Evolutionary conservation across 2,888 invertebrate species (phyloP), one percentile per base, ranked within the genome.

Genomic region (Aphrophora alni): DNA sequence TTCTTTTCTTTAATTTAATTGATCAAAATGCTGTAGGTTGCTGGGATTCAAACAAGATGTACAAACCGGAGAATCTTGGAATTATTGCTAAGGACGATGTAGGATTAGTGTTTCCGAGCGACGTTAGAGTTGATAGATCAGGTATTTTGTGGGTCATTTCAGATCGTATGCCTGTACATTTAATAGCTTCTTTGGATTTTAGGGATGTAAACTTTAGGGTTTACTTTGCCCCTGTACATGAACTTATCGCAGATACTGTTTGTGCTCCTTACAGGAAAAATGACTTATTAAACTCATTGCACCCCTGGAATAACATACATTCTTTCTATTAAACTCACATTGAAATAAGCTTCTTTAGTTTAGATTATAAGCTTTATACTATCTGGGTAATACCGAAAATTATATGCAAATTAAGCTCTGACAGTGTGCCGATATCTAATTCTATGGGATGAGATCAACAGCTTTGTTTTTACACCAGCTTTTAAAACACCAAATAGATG

Each of bases 21-120:
- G 95, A 95, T 87, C 93, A 93, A 86, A 96, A 96, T 86, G 94
- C 94, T 0, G 90, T 96, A 7, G 96, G 95, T 0, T 96, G 96
- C 87, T 96, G 96, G 95, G 94, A 94, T 85, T 92, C 92, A 0
- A 89, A 90, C 12, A 88, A 92, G 81, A 92, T 93, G 0, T 93
- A 93, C 84, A 89, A 72, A 38, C 75, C 78, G 44, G 81, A 84
- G n/a, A 83, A 82, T 71, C 91, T 93, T 28, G 95, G 90, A 17
- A 87, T 95, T 7, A 92, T 93, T 0, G 95, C 95, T 84, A 92
- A 91, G 83, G 95, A 96, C 86, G 94, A 95, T 86, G 91, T 92
- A 0, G 93, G 92, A 10, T 88, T 96, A 33, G 92, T 95, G 28
- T 96, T 95, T 87, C 96, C 95, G 0, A 91, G 93, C 84, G 96